Percentiles rank a stretch among this genome's conserved stretches.
phyloP scores from a whole-genome alignment of 2,797 vertebrate genomes.

The Lutjanus campechanus region DNA sequence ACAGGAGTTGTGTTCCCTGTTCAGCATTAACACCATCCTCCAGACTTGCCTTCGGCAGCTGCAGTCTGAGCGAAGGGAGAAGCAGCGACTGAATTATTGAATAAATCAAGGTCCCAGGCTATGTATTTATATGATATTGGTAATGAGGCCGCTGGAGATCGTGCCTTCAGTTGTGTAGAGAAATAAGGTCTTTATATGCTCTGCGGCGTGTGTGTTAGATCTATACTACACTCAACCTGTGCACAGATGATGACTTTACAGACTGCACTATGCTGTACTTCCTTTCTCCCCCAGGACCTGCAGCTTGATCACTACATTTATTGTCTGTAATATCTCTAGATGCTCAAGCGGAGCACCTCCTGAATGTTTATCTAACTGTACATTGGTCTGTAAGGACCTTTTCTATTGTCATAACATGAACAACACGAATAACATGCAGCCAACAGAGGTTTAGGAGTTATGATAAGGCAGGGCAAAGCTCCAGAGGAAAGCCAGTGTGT shows the following conservation, averaged over 20 bases:
- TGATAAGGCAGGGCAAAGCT: neutral
- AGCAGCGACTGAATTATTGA: conserved; percentile 71
- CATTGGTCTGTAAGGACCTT: neutral
- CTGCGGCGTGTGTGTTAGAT: conserved; percentile 13
- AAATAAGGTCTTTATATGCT: conserved; percentile 38
- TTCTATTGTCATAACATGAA: neutral
- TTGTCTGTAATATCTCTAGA: neutral
- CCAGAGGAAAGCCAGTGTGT: neutral
- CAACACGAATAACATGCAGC: neutral
- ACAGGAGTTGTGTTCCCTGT: conserved; percentile 32
- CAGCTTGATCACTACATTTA: conserved; percentile 6
- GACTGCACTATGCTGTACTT: neutral
- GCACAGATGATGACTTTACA: conserved; percentile 41
- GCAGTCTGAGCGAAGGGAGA: conserved; percentile 23
- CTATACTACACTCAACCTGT: neutral
- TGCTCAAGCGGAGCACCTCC: neutral
- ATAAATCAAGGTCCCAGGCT: conserved; percentile 67
- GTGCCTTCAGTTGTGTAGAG: conserved; percentile 19
- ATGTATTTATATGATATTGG: conserved; percentile 68
- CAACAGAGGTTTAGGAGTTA: fast-evolving
- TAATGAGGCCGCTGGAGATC: conserved; percentile 74
- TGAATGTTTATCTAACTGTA: neutral
- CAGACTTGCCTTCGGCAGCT: conserved; percentile 50
- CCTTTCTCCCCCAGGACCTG: neutral
- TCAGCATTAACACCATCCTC: conserved; percentile 54